Evolutionary conservation across 2,888 invertebrate genomes (phyloP), one percentile per base, ranked within the genome.

Genomic region (Dynastes maya): DNA sequence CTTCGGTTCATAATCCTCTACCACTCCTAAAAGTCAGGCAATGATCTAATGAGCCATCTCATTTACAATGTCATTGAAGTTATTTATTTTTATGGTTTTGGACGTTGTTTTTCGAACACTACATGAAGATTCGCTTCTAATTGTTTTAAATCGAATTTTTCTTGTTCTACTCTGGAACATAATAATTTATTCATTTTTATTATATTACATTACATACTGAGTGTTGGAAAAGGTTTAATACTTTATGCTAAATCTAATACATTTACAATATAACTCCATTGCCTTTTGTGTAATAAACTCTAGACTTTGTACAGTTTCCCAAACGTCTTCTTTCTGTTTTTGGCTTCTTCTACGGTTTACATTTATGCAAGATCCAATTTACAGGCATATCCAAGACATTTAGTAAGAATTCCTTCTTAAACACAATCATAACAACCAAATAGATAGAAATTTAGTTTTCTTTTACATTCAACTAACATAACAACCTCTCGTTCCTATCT

Each of bases 351-450:
- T 70, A 64, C 49, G 51, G 72, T 22, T 68, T 80, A 80, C 22
- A 22, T 22, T 22, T 22, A 22, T 22, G 6, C 37, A 65, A 78
- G 65, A 77, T 80, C 80, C 51, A 68, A 78, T 22, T 78, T 74
- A 80, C 79, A 82, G 82, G 82, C 82, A 81, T 81, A 83, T 22
- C 22, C 22, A 22, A 22, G 22, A 0, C 22, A 22, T 22, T 22
- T 22, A 22, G 22, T 22, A 22, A 22, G 22, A 22, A 22, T 22
- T 22, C 22, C 22, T 22, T 22, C 22, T 22, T 22, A 22, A 22
- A 22, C 81, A 81, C 80, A 82, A 81, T 82, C 70, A 84, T 86
- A 86, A 86, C 86, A 86, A 86, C 86, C 86, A 85, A 85, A 86
- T 85, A 85, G 83, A 84, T 81, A 82, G 77, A 84, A 83, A n/a